Percentiles rank a stretch among this genome's conserved stretches.
phyloP scores from a whole-genome alignment of 2,113 vertebrate species.

The Trematomus loennbergii region DNA sequence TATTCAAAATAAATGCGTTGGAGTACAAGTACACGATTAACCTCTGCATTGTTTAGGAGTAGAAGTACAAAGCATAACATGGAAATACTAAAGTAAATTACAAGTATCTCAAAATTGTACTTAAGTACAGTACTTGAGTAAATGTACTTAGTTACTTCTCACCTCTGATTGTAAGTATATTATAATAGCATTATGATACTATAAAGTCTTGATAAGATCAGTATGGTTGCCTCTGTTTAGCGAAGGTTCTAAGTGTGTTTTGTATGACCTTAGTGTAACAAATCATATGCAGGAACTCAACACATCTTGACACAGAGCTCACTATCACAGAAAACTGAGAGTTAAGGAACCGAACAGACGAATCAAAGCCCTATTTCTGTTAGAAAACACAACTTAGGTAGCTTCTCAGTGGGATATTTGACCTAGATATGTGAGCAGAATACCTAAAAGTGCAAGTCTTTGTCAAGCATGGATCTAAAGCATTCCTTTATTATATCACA shows the following conservation, averaged over 20 bases:
- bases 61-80: too few species aligned
- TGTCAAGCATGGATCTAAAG: conserved; percentile 31
- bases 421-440: conserved; percentile 56
- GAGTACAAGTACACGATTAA: too few species aligned
- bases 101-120: too few species aligned
- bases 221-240: neutral
- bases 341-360: conserved; percentile 5
- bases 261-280: neutral
- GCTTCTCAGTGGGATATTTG: conserved; percentile 53
- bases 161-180: neutral
- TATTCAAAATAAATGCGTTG: too few species aligned
- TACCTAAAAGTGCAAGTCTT: conserved; percentile 35
- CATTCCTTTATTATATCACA: conserved; percentile 20
- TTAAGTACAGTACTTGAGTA: too few species aligned
- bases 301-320: conserved; percentile 13
- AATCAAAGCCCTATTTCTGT: conserved; percentile 45
- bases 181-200: neutral
- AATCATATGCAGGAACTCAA: neutral
- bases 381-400: conserved; percentile 39
- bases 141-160: too few species aligned
- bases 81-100: too few species aligned
- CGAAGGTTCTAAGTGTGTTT: neutral
- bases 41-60: too few species aligned
- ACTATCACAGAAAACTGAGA: conserved; percentile 17
- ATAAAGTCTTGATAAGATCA: conserved; percentile 2